Evolutionary conservation across 2,797 vertebrate species (phyloP), one percentile per base, ranked within the genome.

Genomic region (Schizopygopsis malacanthus): DNA sequence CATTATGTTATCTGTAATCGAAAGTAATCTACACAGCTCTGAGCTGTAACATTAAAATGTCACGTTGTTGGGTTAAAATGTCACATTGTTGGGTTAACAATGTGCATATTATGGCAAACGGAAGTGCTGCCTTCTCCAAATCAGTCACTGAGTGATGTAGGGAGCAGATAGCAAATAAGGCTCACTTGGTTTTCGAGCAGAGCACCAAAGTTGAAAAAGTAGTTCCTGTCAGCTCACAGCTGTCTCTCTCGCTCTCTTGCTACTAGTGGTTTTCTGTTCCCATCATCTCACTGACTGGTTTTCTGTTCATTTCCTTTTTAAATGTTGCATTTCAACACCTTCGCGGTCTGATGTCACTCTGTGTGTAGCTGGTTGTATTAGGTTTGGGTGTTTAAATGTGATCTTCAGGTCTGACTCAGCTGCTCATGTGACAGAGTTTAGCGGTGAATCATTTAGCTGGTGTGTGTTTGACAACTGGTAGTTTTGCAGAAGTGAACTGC

Each of bases 401-500:
- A 47, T 79, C 50, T 54, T 67, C 52, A 79, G 52, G 54, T 79
- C 54, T 85, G 39, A 79, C 67, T 85, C 83, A 50, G 83, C 52
- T 56, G 13, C 33, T 70, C 22, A 28, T 28, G 28, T 33, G 28
- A 33, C 28, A 18, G 2, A 13, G 18, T 16, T 22, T 41, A 25
- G 33, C 6, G 9, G 39, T 79, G 67, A 79, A 71, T 85, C 47
- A 79, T 85, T 61, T 79, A 15, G 50, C 83, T 28, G 1, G 12
- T 28, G 16, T 70, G 61, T 25, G 45, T 67, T 59, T 33, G 71
- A 70, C 39, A 61, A 61, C 61, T 65, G 56, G 25, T 15, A 9
- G 63, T 54, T 79, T 61, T 79, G 67, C 41, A 4, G 77, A 85
- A 61, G 83, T 71, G 28, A 13, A 25, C 25, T 4, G 10, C 52